Base-by-base conservation (phyloP, 2,113 vertebrate species). In the Sorex araneus region DNA sequence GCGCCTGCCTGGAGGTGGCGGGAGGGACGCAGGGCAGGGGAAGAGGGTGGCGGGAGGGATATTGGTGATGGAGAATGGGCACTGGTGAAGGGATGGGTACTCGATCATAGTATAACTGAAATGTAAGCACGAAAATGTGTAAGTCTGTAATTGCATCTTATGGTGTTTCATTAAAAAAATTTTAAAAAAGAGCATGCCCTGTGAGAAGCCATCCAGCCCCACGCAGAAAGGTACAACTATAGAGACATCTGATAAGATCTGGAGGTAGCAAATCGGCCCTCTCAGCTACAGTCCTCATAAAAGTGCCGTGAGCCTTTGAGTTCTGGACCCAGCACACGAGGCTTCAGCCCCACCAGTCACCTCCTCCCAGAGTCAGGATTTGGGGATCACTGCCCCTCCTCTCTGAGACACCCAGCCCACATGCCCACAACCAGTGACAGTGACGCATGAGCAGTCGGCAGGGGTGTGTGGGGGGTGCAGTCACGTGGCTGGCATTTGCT, bases 221-320 rank as follows among this genome's bases (percentile, higher is more conserved):
- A 85, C 85, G 78, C 34, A 78, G 75, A 54, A 60, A 93, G 82
- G 88, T 92, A 93, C 90, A 88, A 94, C 78, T 30, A 21, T 15
- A 60, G 90, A 96, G 19, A 90, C 81, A 15, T 3, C 1, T 66
- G 8, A 71, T 34, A 4, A n/a, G 30, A 75, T 19, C 67, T 84
- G 57, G 36, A 84, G 47, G 50, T 54, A 73, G 40, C 28, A 84
- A 92, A 87, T 25, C 2, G 73, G 67, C 50, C 1, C 9, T 64
- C 66, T 60, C 7, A 2, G 85, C 60, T 77, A 36, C 57, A 81
- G 45, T 27, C 54, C 27, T 15, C 10, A 69, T 81, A 32, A 83
- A 83, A 87, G 67, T 76, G 67, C 83, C 57, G 1, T 43, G 32
- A 32, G 67, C 57, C 50, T 79, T 3, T 23, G 60, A 45, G 84